A percentile compares a stretch with the other conserved stretches of the same genome.
Evolutionary conservation across 2,888 invertebrate species (phyloP).

Genomic region (Lymantria monacha): DNA sequence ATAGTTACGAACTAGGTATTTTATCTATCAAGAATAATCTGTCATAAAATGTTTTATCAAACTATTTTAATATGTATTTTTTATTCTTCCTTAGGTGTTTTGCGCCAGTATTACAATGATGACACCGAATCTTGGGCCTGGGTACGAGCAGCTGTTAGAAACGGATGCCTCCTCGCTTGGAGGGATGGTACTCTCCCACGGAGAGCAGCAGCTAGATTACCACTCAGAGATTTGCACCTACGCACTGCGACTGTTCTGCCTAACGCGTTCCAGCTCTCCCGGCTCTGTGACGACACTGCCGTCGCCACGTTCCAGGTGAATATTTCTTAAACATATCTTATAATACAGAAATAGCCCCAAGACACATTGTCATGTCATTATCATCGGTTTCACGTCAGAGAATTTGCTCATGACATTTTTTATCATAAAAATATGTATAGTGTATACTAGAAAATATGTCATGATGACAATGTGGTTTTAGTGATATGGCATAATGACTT

Average conservation of each 20-base stretch:
- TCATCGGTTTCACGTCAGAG: too few relatives aligned
- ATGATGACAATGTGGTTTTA: too few relatives aligned
- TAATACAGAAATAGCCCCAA: too few relatives aligned
- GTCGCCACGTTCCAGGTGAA: constrained; percentile 77
- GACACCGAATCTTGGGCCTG: constrained; percentile 66
- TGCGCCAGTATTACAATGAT: constrained; percentile 73
- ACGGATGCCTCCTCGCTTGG: constrained; percentile 72
- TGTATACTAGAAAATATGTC: too few relatives aligned
- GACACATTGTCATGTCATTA: too few relatives aligned
- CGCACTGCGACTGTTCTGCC: constrained; percentile 61
- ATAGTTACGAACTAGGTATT: too few relatives aligned
- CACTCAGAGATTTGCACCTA: constrained; percentile 66
- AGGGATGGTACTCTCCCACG: constrained; percentile 76
- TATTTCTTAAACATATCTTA: too few relatives aligned
- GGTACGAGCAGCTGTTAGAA: constrained; percentile 71
- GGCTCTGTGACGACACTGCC: constrained; percentile 69
- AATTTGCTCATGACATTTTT: too few relatives aligned
- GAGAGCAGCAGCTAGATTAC: constrained; percentile 64
- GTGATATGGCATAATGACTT: too few relatives aligned
- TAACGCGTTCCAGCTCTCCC: constrained; percentile 74
- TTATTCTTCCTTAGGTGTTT: constrained; percentile 55
- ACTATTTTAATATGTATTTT: neutral
- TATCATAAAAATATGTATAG: too few relatives aligned
- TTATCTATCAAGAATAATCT: too few relatives aligned
- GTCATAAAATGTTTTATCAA: too few relatives aligned